phyloP scores from a whole-genome alignment of 2,797 vertebrate genomes.

The Melanotaenia boesemani region DNA sequence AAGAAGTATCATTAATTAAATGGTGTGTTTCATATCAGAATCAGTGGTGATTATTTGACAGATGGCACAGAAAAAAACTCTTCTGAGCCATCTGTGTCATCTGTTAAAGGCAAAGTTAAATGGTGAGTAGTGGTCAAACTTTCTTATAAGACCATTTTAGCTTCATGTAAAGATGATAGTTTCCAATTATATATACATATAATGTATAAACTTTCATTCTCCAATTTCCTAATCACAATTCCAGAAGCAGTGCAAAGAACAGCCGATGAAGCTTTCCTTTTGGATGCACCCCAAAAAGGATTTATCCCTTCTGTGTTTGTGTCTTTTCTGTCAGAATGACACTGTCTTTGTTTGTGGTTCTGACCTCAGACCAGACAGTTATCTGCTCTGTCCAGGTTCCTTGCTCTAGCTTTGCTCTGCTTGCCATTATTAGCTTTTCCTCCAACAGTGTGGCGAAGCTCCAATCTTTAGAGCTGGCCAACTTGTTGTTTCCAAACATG shows the following conservation, averaged over 20 bases:
- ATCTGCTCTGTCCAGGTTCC: slow-evolving; percentile 59
- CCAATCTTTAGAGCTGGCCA: slow-evolving; percentile 5
- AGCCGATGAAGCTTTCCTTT: not conserved
- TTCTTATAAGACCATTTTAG: not conserved
- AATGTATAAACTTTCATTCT: not conserved
- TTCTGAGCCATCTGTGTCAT: not conserved
- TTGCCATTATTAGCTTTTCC: slow-evolving; percentile 18
- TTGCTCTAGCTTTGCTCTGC: slow-evolving; percentile 14
- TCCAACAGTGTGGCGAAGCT: not conserved
- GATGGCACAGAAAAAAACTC: too few species aligned
- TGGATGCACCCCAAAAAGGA: not conserved
- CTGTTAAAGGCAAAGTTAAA: not conserved
- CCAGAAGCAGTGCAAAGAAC: not conserved
- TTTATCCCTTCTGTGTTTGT: not conserved
- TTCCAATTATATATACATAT: not conserved
- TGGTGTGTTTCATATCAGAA: too few species aligned
- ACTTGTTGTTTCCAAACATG: slow-evolving; percentile 15
- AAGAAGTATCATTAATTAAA: too few species aligned
- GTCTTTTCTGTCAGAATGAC: slow-evolving; percentile 5
- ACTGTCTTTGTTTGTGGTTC: not conserved
- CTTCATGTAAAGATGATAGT: slow-evolving; percentile 5
- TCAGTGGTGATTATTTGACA: too few species aligned
- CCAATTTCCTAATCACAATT: not conserved
- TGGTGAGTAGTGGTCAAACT: not conserved
- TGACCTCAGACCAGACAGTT: slow-evolving; percentile 24